Conservation (phyloP, 2,888 invertebrate species). For the Heteromyza rotundicornis region DNA sequence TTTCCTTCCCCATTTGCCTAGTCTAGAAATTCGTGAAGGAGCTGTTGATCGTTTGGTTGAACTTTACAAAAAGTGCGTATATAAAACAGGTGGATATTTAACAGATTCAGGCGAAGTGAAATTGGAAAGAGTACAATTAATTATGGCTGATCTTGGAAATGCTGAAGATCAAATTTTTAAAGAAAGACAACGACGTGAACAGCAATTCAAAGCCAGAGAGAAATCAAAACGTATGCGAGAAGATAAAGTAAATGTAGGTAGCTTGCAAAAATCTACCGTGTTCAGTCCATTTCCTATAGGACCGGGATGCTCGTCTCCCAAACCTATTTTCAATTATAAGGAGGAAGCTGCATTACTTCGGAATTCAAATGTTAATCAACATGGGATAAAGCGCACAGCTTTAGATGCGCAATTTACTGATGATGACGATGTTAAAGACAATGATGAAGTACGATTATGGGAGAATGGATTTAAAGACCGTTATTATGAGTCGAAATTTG, state of each 20-base stretch:
- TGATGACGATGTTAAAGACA: constrained; percentile 37
- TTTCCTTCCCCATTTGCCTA: constrained; percentile 97
- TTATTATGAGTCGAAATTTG: constrained; percentile 95
- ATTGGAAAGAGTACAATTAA: constrained; percentile 90
- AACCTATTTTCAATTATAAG: constrained; percentile 72
- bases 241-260: constrained; percentile 70
- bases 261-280: constrained; percentile 72
- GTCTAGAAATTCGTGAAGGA: constrained; percentile 94
- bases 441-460: constrained; percentile 75
- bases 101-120: constrained; percentile 95
- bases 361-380: constrained; percentile 24
- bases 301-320: constrained; percentile 62
- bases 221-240: constrained; percentile 72
- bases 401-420: constrained; percentile 56
- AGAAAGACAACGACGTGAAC: constrained; percentile 84
- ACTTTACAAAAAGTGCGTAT: constrained; percentile 93
- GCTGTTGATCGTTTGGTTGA: constrained; percentile 93
- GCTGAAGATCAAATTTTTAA: constrained; percentile 98
- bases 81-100: constrained; percentile 93
- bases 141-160: constrained; percentile 91
- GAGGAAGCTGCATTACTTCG: constrained; percentile 73
- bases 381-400: constrained; percentile 30
- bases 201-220: constrained; percentile 79
- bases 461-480: constrained; percentile 98
- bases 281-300: constrained; percentile 78